phyloP scores from a whole-genome alignment of 2,797 vertebrate genomes.

The Acanthis flammea region DNA sequence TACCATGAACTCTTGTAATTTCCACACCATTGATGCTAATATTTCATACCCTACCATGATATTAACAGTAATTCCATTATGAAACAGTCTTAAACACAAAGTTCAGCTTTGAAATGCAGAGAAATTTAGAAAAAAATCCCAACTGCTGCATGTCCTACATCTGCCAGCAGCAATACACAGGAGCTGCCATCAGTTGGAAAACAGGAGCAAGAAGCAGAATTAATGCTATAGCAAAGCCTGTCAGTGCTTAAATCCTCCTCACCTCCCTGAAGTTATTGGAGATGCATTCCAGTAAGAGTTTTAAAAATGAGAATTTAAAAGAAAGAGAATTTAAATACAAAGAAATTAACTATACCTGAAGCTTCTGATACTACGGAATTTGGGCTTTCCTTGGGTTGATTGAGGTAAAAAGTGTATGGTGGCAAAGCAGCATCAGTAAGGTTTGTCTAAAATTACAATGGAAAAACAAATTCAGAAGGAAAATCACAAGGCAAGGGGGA shows the following conservation, averaged over 20 bases:
- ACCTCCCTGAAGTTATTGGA: background rate
- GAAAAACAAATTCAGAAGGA: background rate
- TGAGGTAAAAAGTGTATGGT: constrained; percentile 79
- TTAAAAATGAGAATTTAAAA: background rate
- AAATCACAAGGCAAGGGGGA: background rate
- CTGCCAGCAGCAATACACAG: background rate
- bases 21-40: background rate
- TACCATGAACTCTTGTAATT: background rate
- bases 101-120: background rate
- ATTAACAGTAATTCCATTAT: background rate
- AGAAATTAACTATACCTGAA: constrained; percentile 81
- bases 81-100: background rate
- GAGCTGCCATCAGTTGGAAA: background rate
- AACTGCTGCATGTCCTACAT: background rate
- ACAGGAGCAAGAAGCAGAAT: background rate
- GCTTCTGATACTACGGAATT: constrained; percentile 81
- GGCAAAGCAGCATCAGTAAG: constrained; percentile 55
- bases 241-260: background rate
- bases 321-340: background rate
- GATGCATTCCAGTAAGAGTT: background rate
- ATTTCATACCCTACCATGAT: background rate
- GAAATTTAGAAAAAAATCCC: background rate
- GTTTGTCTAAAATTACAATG: constrained; percentile 75
- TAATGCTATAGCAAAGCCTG: background rate
- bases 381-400: constrained; percentile 79